phyloP scores from a whole-genome alignment of 2,797 vertebrate genomes.

The Periophthalmus magnuspinnatus region DNA sequence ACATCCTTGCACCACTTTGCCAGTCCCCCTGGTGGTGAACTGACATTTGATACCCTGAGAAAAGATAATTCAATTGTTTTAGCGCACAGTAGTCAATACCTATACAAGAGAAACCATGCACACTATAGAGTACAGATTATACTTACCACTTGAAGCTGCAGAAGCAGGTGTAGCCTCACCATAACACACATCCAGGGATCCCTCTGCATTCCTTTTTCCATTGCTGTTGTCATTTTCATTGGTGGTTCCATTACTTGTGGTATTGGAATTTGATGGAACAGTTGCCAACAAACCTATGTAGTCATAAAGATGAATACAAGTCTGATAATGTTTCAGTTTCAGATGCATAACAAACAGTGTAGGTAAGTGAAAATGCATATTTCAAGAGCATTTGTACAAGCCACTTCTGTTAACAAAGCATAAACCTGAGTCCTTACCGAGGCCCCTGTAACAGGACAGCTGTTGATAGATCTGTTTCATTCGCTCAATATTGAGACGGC shows the following conservation, averaged over 20 bases:
- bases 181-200: slow-evolving; percentile 75
- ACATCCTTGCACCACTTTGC: slow-evolving; percentile 71
- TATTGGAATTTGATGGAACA: slow-evolving; percentile 88
- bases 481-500: slow-evolving; percentile 93
- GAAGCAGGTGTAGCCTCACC: slow-evolving; percentile 75
- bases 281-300: slow-evolving; percentile 88
- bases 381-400: neutral
- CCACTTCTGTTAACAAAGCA: neutral
- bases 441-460: slow-evolving; percentile 83
- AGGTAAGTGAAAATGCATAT: neutral
- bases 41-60: slow-evolving; percentile 68
- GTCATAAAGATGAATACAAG: neutral
- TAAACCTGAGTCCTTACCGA: slow-evolving; percentile 77
- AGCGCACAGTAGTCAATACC: neutral
- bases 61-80: neutral
- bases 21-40: slow-evolving; percentile 69
- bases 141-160: slow-evolving; percentile 75
- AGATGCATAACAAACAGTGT: neutral
- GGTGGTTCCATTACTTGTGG: slow-evolving; percentile 60
- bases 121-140: accelerated
- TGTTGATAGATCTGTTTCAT: slow-evolving; percentile 99
- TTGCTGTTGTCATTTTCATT: slow-evolving; percentile 63
- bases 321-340: neutral
- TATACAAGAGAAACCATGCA: neutral
- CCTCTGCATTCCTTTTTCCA: slow-evolving; percentile 53